phyloP scores from a whole-genome alignment of 2,113 vertebrate genomes.

The Hipposideros armiger region DNA sequence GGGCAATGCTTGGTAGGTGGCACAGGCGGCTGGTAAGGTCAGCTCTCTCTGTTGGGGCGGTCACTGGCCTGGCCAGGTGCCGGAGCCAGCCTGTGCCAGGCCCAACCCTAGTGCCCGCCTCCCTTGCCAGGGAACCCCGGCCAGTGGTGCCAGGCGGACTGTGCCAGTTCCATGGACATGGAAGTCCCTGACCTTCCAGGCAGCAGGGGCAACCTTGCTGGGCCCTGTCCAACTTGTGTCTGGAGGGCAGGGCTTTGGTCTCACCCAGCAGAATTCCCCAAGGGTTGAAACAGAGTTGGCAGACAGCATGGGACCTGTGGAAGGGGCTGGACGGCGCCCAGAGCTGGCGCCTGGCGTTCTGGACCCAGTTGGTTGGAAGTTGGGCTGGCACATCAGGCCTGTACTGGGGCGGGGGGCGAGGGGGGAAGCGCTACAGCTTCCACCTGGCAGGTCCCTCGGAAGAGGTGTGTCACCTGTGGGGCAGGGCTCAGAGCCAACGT shows the following conservation, averaged over 20 bases:
- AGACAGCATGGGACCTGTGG: conserved; percentile 68
- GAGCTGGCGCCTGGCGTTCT: conserved; percentile 12
- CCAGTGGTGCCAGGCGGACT: conserved; percentile 56
- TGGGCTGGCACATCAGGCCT: fast-evolving
- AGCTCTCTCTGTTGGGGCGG: neutral
- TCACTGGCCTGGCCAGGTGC: conserved; percentile 77
- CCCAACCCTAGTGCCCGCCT: conserved; percentile 43
- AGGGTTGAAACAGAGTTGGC: conserved; percentile 68
- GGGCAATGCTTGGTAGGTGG: neutral
- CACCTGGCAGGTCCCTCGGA: neutral
- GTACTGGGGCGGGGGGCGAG: no score
- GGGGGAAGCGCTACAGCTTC: neutral
- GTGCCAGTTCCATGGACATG: conserved; percentile 57
- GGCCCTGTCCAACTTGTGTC: conserved; percentile 60
- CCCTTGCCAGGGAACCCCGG: conserved; percentile 75
- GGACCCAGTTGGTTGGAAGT: neutral
- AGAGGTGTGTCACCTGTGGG: neutral
- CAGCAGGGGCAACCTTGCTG: conserved; percentile 54
- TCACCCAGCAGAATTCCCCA: conserved; percentile 72
- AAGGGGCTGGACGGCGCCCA: conserved; percentile 68
- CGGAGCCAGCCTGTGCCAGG: conserved; percentile 69
- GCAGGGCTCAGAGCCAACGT: neutral
- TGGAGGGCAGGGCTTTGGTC: conserved; percentile 59
- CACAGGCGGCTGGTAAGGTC: conserved; percentile 21
- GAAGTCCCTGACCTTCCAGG: conserved; percentile 65